Base-by-base conservation (phyloP, 2,888 invertebrate species). In the Smittia sp. region DNA sequence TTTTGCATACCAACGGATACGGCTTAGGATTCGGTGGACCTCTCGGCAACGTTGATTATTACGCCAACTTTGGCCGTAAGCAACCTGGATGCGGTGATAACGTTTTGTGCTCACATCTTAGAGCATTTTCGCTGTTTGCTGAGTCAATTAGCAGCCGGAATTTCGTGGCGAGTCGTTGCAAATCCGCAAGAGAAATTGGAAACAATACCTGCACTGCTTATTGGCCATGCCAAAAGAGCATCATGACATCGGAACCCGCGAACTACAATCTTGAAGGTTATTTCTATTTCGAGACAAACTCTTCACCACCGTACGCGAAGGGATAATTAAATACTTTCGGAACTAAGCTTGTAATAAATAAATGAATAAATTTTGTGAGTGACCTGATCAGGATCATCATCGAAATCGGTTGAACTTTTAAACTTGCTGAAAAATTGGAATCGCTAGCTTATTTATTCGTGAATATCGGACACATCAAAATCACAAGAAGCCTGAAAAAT, bases 61-160 rank as follows among this genome's bases (percentile, higher is more conserved):
- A 85, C 82, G 84, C 84, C 79, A 85, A 84, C 81, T 81, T 81
- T 75, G 81, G 84, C 78, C 84, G 84, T 80, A 80, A 83, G 78
- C 86, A 86, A 81, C 80, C 83, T 76, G 84, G 85, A 79, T 85
- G 85, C 81, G 81, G 80, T 78, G n/a, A 80, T 15, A 76, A 78
- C 74, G 80, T 80, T 63, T 65, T 76, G n/a, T 85, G 85, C 76
- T 77, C 85, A 1, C 85, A 85, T 76, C 75, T 76, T 1, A 79
- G 84, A 52, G 78, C 85, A 1, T 81, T 81, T 62, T 18, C 76
- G 32, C 84, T 83, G 75, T 84, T 80, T 74, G 80, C 81, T 1
- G 85, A 85, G 78, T 81, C 85, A 0, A 24, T 46, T 0, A 25
- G 2, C 1, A 24, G 15, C 32, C 11, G 27, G 4, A 11, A 1